phyloP scores from a whole-genome alignment of 2,113 vertebrate genomes.

The Gallinago jamesoni region DNA sequence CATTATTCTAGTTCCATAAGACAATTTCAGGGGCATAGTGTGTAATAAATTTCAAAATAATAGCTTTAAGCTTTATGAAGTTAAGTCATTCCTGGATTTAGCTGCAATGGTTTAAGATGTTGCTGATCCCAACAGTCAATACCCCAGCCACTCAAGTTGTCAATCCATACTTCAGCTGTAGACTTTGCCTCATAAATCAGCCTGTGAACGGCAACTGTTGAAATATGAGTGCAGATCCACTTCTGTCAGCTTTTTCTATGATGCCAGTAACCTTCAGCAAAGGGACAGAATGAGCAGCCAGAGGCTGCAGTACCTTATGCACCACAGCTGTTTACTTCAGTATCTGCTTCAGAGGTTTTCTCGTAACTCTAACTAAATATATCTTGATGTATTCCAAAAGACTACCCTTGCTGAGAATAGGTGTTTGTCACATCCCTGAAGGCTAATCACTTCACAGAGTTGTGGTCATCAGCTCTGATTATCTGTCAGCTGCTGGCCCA shows the following conservation, averaged over 20 bases:
- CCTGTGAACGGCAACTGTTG: neutral
- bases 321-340: neutral
- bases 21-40: neutral
- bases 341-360: neutral
- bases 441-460: neutral
- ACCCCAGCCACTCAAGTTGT: neutral
- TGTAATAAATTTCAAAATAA: slow-evolving; percentile 33
- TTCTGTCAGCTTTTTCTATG: neutral
- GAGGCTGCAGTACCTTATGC: neutral
- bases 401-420: neutral
- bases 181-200: slow-evolving; percentile 6
- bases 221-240: neutral
- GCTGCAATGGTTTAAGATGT: neutral
- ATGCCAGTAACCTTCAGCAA: neutral
- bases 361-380: neutral
- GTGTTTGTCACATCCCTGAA: neutral
- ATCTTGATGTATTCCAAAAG: neutral
- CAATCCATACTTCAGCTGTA: neutral
- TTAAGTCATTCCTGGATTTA: neutral
- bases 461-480: neutral
- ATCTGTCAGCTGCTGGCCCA: neutral
- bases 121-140: neutral
- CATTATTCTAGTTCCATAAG: neutral
- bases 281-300: neutral
- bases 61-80: neutral